Base-by-base conservation (phyloP, 2,797 vertebrate species). In the Podargus strigoides region DNA sequence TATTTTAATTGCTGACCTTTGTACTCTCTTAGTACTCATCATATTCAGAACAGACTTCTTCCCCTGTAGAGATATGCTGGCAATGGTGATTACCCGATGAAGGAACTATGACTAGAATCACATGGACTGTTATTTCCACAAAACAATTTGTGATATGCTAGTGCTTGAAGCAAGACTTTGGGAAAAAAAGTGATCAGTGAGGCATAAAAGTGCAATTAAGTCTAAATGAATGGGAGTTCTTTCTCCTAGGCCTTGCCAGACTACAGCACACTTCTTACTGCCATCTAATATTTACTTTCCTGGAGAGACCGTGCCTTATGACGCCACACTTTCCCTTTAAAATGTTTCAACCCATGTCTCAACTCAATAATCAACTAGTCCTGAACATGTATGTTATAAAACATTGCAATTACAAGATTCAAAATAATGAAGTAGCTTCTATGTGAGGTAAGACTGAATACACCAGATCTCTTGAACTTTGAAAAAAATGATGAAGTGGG, bases 161-260 rank as follows among this genome's bases (percentile, higher is more conserved):
- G 94, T 87, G 80, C 73, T 75, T 87, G 69, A 85, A 92, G 89
- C 58, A 94, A 66, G 50, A 89, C 87, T 95, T 73, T 11, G 30
- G 50, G 78, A 49, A 78, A 95, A 59, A 93, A 76, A 69, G 49
- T 26, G 64, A 93, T 87, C 72, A 93, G 76, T 4, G 89, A 97
- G 69, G 90, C 92, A 83, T 93, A 80, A 59, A 94, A 77, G 69
- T 66, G 55, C 73, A 97, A 96, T 95, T 96, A 96, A 81, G 28
- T 59, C 55, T 93, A 93, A 96, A 96, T 44, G 73, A 96, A 94
- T 82, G 77, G 87, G 92, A 95, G 87, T 80, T 93, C 75, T 81
- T 89, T 64, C 70, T 93, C 68, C 53, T 83, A 95, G 82, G 85
- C 42, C 47, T 85, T 55, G 42, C 47, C 76, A 93, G 39, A 73